Evolutionary conservation across 2,113 vertebrate species (phyloP).

Genomic region (Bufo bufo): DNA sequence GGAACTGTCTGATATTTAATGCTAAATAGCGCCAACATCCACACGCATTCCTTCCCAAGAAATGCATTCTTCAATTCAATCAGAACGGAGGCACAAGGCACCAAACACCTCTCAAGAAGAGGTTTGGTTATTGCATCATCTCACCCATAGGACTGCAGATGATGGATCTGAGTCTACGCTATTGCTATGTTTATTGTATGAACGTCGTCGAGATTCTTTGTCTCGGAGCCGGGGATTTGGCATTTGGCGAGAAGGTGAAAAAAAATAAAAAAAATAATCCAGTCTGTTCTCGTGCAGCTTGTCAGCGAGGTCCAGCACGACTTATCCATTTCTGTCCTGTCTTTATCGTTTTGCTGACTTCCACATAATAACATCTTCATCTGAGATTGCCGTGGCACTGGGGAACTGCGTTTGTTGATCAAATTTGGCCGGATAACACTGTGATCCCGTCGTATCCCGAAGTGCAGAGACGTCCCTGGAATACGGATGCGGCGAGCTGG

Average conservation of each 20-base stretch:
- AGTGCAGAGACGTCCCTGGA: slow-evolving; percentile 84
- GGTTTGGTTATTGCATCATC: neutral
- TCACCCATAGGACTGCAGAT: neutral
- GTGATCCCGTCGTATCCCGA: slow-evolving; percentile 86
- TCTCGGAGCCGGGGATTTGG: slow-evolving; percentile 53
- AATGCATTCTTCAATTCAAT: too few species aligned
- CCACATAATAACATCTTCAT: slow-evolving; percentile 97
- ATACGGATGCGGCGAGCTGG: slow-evolving; percentile 78
- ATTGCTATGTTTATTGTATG: neutral
- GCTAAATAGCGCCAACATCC: neutral
- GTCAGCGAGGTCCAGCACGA: slow-evolving; percentile 76
- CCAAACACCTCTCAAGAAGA: neutral
- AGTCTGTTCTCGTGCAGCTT: slow-evolving; percentile 68
- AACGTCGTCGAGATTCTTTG: slow-evolving; percentile 34
- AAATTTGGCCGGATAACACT: slow-evolving; percentile 93
- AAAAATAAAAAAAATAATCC: slow-evolving; percentile 65
- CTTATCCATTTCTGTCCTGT: slow-evolving; percentile 76
- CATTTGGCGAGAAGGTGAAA: slow-evolving; percentile 56
- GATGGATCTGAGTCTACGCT: neutral
- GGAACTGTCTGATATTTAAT: too few species aligned
- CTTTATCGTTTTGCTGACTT: slow-evolving; percentile 92
- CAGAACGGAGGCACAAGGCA: neutral
- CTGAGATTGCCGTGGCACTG: slow-evolving; percentile 91
- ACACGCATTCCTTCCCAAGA: neutral
- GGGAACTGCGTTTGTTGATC: slow-evolving; percentile 95